Evolutionary conservation across 2,113 vertebrate genomes (phyloP).

Genomic region (Burhinus oedicnemus): DNA sequence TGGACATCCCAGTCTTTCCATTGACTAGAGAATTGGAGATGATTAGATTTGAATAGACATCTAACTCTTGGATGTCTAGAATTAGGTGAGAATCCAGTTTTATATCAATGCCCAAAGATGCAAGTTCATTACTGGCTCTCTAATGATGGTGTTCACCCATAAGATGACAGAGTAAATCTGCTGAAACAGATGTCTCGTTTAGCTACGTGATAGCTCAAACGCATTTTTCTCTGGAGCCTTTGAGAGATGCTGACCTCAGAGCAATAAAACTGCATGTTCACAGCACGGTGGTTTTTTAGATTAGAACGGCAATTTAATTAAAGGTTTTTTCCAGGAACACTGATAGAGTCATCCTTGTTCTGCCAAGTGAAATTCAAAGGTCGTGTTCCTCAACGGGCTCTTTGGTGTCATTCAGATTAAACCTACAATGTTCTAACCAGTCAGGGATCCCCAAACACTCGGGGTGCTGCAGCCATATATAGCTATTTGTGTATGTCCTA

Average conservation of each 20-base stretch:
- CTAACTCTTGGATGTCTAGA: rapidly evolving
- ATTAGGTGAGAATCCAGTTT: not conserved
- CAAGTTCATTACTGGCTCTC: not conserved
- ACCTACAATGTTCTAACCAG: not conserved
- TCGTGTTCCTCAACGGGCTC: not conserved
- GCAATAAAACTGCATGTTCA: constrained; percentile 24
- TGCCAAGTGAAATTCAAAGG: constrained; percentile 32
- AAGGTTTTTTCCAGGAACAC: not conserved
- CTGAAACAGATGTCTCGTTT: not conserved
- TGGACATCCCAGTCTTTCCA: not conserved
- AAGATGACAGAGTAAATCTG: not conserved
- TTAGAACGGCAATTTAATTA: constrained; percentile 22
- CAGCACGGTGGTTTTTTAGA: not conserved
- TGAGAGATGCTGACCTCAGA: not conserved
- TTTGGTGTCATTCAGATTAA: not conserved
- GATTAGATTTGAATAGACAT: not conserved
- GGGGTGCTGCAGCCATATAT: not conserved
- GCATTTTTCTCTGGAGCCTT: not conserved
- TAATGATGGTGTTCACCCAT: not conserved
- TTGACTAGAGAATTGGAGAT: not conserved
- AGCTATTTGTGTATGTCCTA: not conserved
- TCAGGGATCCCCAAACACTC: not conserved
- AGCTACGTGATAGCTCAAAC: constrained; percentile 19
- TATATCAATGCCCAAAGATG: not conserved
- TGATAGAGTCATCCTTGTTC: constrained; percentile 13